Base-by-base conservation (phyloP, 1,140 invertebrate species). In the Drosophila orosa region DNA sequence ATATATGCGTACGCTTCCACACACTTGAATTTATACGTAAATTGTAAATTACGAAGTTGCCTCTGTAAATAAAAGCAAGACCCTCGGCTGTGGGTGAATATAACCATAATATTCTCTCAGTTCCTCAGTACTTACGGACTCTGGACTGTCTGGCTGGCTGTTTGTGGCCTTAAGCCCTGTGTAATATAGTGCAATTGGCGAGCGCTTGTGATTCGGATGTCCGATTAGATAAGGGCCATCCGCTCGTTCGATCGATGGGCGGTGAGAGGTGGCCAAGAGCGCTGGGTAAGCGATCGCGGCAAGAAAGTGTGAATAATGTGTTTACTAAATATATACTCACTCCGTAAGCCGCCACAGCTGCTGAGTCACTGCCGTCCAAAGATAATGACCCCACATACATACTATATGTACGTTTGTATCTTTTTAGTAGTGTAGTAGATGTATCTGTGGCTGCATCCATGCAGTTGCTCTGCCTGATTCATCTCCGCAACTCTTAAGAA, bases 231-330 rank as follows among this genome's bases (percentile, higher is more conserved):
- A 60, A 25, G 29, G 29, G 27, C 42, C 19, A 59, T 17, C 15
- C 27, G 22, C 24, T 24, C 50, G 31, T 22, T 35, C 50, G 50
- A 52, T 52, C 19, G 50, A 35, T 35, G 15, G 31, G 4, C 13
- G 29, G 17, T n/a, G 19, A 6, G 31, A 35, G 29, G 19, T 33
- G 29, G 31, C 31, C 50, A 35, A 35, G 31, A 52, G 17, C 35
- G n/a, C 48, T 50, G 17, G 27, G 17, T 19, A 31, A 50, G 5
- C 10, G 48, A 50, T 31, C 15, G 33, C 33, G 35, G 39, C 48
- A 72, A 68, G 81, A 86, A 86, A 78, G 69, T 86, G 78, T 80
- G 58, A 86, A 78, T 85, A 84, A 85, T 82, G 58, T 84, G 33
- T 55, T 60, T 72, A 68, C 63, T 62, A 31, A 62, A 65, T 54